Conservation (phyloP, 2,113 vertebrate genomes). For the Cebidichthys violaceus region DNA sequence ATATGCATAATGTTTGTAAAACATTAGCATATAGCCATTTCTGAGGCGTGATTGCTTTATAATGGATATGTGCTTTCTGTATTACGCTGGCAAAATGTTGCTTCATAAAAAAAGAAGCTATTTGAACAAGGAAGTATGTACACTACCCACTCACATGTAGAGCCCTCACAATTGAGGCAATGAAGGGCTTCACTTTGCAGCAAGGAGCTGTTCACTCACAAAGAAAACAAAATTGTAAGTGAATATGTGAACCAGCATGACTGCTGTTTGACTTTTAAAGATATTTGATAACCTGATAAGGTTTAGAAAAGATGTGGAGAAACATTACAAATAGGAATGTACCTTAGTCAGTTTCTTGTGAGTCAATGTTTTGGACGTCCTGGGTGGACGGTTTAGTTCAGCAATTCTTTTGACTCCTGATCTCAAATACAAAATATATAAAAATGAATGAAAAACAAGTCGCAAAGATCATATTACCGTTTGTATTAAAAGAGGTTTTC, state of each 20-base stretch:
- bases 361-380: background rate
- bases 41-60: conserved; percentile 6
- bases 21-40: conserved; percentile 29
- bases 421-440: background rate
- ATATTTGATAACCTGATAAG: conserved; percentile 19
- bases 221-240: conserved; percentile 35
- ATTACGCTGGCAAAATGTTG: background rate
- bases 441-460: background rate
- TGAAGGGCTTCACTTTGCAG: conserved; percentile 23
- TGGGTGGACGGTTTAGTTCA: background rate
- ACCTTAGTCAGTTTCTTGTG: background rate
- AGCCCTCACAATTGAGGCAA: background rate
- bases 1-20: background rate
- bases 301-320: conserved; percentile 10
- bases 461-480: background rate
- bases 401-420: background rate
- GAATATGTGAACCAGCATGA: conserved; percentile 29
- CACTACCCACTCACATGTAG: background rate
- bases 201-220: conserved; percentile 16
- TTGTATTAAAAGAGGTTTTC: background rate
- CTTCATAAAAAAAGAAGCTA: background rate
- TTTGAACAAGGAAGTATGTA: conserved; percentile 3
- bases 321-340: background rate
- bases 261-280: conserved; percentile 18
- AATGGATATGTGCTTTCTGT: conserved; percentile 13